phyloP scores from a whole-genome alignment of 2,113 vertebrate species.

The Pipra filicauda region DNA sequence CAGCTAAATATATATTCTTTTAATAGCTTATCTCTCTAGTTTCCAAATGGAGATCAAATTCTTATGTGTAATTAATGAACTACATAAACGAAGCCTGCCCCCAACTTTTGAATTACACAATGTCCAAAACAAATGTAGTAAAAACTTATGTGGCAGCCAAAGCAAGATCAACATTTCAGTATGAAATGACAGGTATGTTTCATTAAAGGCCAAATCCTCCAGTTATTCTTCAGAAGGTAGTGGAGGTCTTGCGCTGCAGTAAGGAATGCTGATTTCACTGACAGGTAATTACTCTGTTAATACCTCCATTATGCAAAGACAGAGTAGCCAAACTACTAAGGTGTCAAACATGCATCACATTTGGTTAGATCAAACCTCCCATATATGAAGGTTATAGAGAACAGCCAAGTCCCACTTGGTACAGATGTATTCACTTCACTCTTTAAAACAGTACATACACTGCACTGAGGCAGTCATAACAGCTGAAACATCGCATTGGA shows the following conservation, averaged over 20 bases:
- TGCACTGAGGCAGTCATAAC: not conserved
- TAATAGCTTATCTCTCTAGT: not conserved
- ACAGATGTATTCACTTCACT: not conserved
- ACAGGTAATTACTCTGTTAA: not conserved
- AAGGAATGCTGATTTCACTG: not conserved
- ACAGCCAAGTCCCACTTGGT: not conserved
- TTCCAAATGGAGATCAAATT: constrained; percentile 1
- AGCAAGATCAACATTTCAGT: not conserved
- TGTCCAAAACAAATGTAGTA: not conserved
- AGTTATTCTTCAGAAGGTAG: not conserved
- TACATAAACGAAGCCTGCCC: not conserved
- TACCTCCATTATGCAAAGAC: not conserved
- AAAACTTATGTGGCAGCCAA: not conserved
- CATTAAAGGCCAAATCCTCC: constrained; percentile 3
- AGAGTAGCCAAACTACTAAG: not conserved
- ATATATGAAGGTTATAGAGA: not conserved
- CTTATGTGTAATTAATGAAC: not conserved
- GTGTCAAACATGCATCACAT: not conserved
- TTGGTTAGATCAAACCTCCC: not conserved
- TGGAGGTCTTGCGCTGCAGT: not conserved
- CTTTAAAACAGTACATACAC: not conserved
- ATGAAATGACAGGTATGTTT: not conserved
- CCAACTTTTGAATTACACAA: not conserved
- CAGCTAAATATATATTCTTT: not conserved
- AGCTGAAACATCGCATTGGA: not conserved